Conservation (phyloP, 2,888 invertebrate species). For the Acanthoscelides obtectus region DNA sequence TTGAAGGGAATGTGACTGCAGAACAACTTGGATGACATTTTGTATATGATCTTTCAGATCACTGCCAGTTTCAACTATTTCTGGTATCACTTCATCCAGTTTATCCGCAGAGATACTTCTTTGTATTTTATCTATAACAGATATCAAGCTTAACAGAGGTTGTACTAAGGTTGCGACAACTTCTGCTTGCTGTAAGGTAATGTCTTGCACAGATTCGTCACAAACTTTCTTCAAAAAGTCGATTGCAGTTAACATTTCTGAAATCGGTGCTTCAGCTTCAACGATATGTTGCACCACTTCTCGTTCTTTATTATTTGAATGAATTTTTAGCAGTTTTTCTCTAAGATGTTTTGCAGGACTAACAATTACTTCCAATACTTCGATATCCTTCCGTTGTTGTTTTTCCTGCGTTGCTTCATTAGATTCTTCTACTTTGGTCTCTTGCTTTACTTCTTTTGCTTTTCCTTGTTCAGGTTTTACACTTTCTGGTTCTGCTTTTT, state of each 20-base stretch:
- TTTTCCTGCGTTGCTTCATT: background rate
- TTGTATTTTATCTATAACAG: slow-evolving; percentile 7
- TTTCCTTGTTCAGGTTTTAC: background rate
- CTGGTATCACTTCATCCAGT: slow-evolving; percentile 14
- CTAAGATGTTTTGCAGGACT: background rate
- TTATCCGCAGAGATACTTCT: slow-evolving; percentile 10
- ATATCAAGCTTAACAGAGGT: slow-evolving; percentile 16
- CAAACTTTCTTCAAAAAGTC: background rate
- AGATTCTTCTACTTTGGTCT: no score
- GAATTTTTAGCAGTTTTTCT: background rate
- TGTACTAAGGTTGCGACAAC: slow-evolving; percentile 5
- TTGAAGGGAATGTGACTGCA: background rate
- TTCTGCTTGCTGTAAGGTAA: slow-evolving; percentile 12
- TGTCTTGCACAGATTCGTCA: slow-evolving; percentile 9
- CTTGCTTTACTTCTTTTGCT: background rate
- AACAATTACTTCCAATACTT: background rate
- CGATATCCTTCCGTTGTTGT: background rate
- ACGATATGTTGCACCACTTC: slow-evolving; percentile 15
- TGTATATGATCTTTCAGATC: slow-evolving; percentile 10
- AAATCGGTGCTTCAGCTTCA: slow-evolving; percentile 11
- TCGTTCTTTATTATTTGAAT: slow-evolving; percentile 2
- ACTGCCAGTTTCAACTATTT: slow-evolving; percentile 10
- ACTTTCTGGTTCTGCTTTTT: background rate
- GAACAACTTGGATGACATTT: slow-evolving; percentile 1
- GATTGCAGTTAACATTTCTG: background rate